phyloP scores from a whole-genome alignment of 92 coral and sea anemone genomes.

The Porites lobata region DNA sequence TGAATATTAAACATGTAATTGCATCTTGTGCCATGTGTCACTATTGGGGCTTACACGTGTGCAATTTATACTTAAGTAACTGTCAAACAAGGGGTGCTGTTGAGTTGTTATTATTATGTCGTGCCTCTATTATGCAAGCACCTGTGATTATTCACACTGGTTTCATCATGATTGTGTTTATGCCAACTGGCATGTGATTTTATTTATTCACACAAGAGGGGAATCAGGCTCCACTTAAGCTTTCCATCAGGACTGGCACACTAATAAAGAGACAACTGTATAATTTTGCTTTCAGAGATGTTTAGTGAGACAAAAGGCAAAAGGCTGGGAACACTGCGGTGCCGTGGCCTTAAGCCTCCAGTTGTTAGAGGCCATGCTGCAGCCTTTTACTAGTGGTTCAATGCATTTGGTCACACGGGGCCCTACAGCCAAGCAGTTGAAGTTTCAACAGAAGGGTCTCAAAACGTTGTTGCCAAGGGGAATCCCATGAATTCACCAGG shows the following conservation, averaged over 20 bases:
- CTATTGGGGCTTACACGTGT: too few species aligned
- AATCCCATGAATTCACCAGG: conserved; percentile 70
- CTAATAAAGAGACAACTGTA: too few species aligned
- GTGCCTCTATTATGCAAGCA: too few species aligned
- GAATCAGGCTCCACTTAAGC: too few species aligned
- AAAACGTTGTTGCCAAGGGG: conserved; percentile 29
- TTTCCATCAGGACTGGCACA: too few species aligned
- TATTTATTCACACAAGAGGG: too few species aligned
- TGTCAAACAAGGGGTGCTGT: too few species aligned
- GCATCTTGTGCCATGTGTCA: not conserved
- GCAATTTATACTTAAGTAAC: too few species aligned
- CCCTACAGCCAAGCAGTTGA: conserved; percentile 54
- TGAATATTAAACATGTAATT: not conserved
- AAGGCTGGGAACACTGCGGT: conserved; percentile 59
- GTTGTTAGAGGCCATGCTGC: conserved; percentile 63
- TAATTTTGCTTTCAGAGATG: conserved; percentile 43
- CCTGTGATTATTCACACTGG: too few species aligned
- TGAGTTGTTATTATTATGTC: too few species aligned
- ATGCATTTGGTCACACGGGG: conserved; percentile 62
- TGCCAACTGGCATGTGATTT: too few species aligned
- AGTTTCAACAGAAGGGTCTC: not conserved
- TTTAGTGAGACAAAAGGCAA: conserved; percentile 64
- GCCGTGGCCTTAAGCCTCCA: conserved; percentile 72
- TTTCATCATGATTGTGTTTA: too few species aligned
- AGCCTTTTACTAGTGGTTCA: conserved; percentile 71